A percentile compares a stretch with the other conserved stretches of the same genome.
Conservation (phyloP, 2,888 invertebrate genomes). For the Oscheius sp. region DNA sequence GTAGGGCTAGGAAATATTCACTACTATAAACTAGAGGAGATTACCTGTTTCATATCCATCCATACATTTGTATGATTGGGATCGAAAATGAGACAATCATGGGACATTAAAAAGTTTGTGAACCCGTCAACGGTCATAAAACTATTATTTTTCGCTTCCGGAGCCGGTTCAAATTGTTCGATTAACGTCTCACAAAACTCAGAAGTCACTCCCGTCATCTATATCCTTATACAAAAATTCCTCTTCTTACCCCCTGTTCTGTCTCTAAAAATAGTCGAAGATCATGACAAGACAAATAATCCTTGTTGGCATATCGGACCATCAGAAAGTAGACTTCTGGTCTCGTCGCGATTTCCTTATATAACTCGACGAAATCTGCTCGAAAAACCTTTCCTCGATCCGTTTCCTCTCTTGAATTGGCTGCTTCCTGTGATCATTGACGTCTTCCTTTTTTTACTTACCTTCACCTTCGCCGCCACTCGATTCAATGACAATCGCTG, state of each 20-base stretch:
- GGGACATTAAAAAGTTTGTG: slow-evolving; percentile 72
- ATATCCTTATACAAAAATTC: background rate
- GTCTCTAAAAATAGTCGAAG: slow-evolving; percentile 76
- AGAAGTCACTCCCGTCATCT: slow-evolving; percentile 74
- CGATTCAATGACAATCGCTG: slow-evolving; percentile 73
- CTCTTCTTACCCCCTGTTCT: slow-evolving; percentile 75
- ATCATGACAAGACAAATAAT: slow-evolving; percentile 75
- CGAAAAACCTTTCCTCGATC: slow-evolving; percentile 73
- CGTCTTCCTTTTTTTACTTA: slow-evolving; percentile 43
- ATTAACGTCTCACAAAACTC: slow-evolving; percentile 75
- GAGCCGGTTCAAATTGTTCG: slow-evolving; percentile 75
- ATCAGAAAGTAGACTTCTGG: slow-evolving; percentile 77
- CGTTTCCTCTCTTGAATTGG: slow-evolving; percentile 71
- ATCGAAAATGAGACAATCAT: slow-evolving; percentile 75
- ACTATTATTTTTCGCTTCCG: slow-evolving; percentile 74
- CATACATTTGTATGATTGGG: slow-evolving; percentile 72
- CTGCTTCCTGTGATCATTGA: slow-evolving; percentile 72
- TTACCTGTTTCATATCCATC: slow-evolving; percentile 75
- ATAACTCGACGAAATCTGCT: slow-evolving; percentile 75
- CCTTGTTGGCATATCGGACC: slow-evolving; percentile 76
- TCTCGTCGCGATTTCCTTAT: slow-evolving; percentile 76
- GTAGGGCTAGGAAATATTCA: slow-evolving; percentile 66
- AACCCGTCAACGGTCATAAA: slow-evolving; percentile 76
- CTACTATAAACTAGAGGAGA: background rate
- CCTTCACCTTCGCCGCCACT: slow-evolving; percentile 75